Percentiles rank a stretch among this genome's conserved stretches.
These are phyloP conservation scores for Craniophora ligustri DNA, from an alignment of 2,888 invertebrate species.

Conservation along the genomic window DNA sequence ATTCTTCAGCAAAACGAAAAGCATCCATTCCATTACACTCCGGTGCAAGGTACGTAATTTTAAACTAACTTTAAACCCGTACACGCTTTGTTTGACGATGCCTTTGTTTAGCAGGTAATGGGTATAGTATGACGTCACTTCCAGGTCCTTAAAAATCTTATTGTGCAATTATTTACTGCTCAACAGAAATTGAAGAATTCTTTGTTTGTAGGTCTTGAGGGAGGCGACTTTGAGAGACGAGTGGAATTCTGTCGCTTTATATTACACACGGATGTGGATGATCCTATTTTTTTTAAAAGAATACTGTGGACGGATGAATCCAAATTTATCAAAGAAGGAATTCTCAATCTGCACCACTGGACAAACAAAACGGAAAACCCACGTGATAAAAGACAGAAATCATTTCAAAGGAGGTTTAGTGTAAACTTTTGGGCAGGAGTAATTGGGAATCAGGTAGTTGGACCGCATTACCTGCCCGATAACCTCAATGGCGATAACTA, in stretches of 20 bases:
- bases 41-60: conserved; percentile 1
- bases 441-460: too few species aligned
- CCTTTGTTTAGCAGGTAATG: background rate
- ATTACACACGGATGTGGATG: too few species aligned
- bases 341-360: too few species aligned
- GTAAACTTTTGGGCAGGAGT: too few species aligned
- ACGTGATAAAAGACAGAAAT: too few species aligned
- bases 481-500: too few species aligned
- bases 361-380: too few species aligned
- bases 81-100: background rate
- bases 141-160: background rate
- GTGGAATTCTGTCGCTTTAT: background rate
- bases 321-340: background rate
- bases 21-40: too few species aligned
- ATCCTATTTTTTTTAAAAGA: too few species aligned
- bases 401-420: too few species aligned
- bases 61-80: conserved; percentile 2
- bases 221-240: background rate
- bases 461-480: too few species aligned
- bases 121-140: conserved; percentile 1
- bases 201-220: conserved; percentile 1
- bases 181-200: background rate
- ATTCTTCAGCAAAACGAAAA: too few species aligned
- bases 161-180: conserved; percentile 1
- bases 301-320: background rate